Base-by-base conservation (phyloP, 2,888 invertebrate genomes). In the Dicycla oo region DNA sequence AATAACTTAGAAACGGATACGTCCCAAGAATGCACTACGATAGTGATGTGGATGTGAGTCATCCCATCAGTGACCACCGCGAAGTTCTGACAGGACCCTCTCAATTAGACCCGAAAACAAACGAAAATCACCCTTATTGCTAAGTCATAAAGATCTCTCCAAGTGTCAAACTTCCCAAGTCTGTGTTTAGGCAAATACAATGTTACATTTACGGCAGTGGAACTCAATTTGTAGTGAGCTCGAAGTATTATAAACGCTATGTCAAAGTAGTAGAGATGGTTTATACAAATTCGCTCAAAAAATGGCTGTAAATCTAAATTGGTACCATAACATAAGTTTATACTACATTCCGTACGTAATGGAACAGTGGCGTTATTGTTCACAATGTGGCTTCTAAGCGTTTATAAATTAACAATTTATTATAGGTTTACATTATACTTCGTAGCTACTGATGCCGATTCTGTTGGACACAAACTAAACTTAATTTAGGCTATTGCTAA, bases 1-100 rank as follows among this genome's bases (percentile, higher is more conserved):
- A 89, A 85, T 86, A 89, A 92, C 82, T 85, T 83, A 87, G 86
- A 91, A 94, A 93, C 94, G 94, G 94, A 94, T 94, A 93, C 93
- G 89, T 87, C 89, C 88, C 89, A 93, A 93, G 94, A 94, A 95
- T 95, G 94, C 92, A 91, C 88, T 82, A 87, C 88, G 91, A 93
- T 92, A 92, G 88, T 90, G 90, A 91, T 89, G 91, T 94, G 94
- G 90, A 91, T 89, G 91, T 94, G 94, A 95, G 84, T 95, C 94
- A 94, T 92, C 91, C 90, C 92, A 92, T 92, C 93, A 93, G 86
- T 91, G 94, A 91, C 94, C 94, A 94, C 94, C 93, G 88, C 92
- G 91, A 91, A 91, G 92, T 82, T 85, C 76, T 88, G 85, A 87
- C 88, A 87, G 76, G 65, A 79, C 91, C 90, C 89, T 1, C 65